These are phyloP conservation scores for Pammene fasciana DNA, from an alignment of 2,888 invertebrate species.

Conservation along the genomic window DNA sequence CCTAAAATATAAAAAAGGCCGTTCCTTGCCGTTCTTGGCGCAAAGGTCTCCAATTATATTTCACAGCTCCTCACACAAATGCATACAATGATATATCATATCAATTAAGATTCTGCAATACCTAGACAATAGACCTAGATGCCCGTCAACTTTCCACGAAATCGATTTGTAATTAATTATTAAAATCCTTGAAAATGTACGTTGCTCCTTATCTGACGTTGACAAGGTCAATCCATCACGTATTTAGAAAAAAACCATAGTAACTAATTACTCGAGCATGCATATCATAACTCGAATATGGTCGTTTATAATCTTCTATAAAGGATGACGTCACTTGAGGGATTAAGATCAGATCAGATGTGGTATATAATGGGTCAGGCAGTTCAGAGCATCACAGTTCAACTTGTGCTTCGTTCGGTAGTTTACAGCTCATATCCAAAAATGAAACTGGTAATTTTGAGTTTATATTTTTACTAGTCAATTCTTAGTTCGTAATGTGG, in stretches of 20 bases:
- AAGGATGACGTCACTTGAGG: constrained; percentile 66
- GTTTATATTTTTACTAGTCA: constrained; percentile 38
- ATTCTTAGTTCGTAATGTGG: not conserved
- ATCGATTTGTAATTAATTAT: constrained; percentile 54
- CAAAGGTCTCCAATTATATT: too few species aligned
- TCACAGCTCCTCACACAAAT: too few species aligned
- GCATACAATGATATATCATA: too few species aligned
- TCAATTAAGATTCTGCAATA: not conserved
- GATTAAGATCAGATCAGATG: constrained; percentile 64
- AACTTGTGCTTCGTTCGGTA: constrained; percentile 56
- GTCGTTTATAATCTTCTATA: constrained; percentile 56
- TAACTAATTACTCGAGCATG: constrained; percentile 67
- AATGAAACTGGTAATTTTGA: constrained; percentile 76
- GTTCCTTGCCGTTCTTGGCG: too few species aligned
- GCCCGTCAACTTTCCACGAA: constrained; percentile 44
- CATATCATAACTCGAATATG: constrained; percentile 60
- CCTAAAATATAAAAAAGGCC: too few species aligned
- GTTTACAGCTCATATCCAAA: constrained; percentile 49
- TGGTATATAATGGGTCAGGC: constrained; percentile 74
- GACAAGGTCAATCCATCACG: constrained; percentile 65
- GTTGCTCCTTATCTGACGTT: constrained; percentile 58
- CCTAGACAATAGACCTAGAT: constrained; percentile 14
- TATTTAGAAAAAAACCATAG: constrained; percentile 55
- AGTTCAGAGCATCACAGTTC: constrained; percentile 54
- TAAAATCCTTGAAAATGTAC: constrained; percentile 61